Conservation (phyloP, 2,797 vertebrate genomes). For the Poecilia wingei region DNA sequence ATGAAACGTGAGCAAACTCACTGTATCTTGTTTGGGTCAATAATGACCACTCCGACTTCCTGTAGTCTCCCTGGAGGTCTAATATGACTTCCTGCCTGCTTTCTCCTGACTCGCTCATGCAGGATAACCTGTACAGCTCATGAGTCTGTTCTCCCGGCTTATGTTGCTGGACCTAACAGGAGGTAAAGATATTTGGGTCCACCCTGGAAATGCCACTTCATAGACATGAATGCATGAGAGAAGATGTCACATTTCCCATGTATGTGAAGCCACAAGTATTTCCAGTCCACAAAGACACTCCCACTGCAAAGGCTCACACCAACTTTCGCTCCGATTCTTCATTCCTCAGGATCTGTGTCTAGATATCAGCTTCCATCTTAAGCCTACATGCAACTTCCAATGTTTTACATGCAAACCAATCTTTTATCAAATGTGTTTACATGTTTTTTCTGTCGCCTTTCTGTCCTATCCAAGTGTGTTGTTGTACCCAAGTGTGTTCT, state of each 20-base stretch:
- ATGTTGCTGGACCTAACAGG: conserved; percentile 26
- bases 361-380: neutral
- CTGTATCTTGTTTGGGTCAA: conserved; percentile 49
- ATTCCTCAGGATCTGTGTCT: conserved; percentile 25
- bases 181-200: conserved; percentile 34
- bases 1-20: neutral
- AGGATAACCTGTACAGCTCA: conserved; percentile 22
- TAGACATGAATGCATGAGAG: conserved; percentile 11
- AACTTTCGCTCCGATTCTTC: conserved; percentile 23
- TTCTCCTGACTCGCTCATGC: conserved; percentile 62
- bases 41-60: conserved; percentile 75
- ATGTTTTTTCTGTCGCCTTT: neutral
- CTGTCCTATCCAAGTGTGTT: neutral
- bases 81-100: conserved; percentile 80
- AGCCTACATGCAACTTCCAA: neutral
- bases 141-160: conserved; percentile 10
- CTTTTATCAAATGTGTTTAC: neutral
- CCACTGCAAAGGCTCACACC: conserved; percentile 33
- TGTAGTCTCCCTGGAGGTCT: conserved; percentile 62
- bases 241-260: conserved; percentile 50
- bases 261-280: conserved; percentile 36
- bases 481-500: neutral
- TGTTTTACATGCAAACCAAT: neutral
- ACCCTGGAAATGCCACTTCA: conserved; percentile 41
- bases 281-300: conserved; percentile 37